Percentiles rank a stretch among this genome's conserved stretches.
phyloP scores from a whole-genome alignment of 2,888 invertebrate genomes.

The Gari tellinella region DNA sequence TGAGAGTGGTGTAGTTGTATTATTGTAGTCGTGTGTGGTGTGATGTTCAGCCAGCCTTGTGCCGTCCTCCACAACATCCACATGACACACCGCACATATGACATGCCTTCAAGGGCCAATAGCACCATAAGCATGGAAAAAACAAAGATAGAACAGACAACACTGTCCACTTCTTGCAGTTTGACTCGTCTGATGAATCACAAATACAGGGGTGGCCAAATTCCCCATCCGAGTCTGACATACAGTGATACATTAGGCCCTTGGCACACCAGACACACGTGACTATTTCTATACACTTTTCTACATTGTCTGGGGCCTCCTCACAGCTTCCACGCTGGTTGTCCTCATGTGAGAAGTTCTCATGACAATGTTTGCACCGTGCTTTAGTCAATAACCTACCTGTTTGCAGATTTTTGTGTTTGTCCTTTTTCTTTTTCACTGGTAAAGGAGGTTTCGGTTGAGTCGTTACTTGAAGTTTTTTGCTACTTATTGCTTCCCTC shows the following conservation, averaged over 20 bases:
- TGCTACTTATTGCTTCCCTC: conserved; percentile 76
- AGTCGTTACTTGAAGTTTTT: conserved; percentile 65
- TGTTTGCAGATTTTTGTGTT: conserved; percentile 60
- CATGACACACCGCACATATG: conserved; percentile 93
- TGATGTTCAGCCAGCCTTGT: conserved; percentile 84
- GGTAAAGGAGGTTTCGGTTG: conserved; percentile 85
- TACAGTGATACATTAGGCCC: conserved; percentile 96
- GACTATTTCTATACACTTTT: conserved; percentile 91
- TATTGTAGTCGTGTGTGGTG: not conserved
- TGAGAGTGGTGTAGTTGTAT: too few species aligned
- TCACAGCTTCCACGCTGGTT: conserved; percentile 92
- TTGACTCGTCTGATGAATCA: conserved; percentile 85
- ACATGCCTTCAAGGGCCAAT: conserved; percentile 93
- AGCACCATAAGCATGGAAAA: conserved; percentile 97
- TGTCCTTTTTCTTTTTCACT: conserved; percentile 77
- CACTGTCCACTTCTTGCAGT: conserved; percentile 92
- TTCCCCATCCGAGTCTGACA: conserved; percentile 95
- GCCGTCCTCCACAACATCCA: conserved; percentile 93
- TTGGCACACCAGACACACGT: conserved; percentile 95
- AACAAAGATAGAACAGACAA: conserved; percentile 93
- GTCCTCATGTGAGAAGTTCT: conserved; percentile 90
- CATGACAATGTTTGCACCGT: conserved; percentile 86
- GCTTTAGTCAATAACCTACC: conserved; percentile 66
- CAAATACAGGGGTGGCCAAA: conserved; percentile 91
- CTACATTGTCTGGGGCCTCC: conserved; percentile 92